A percentile compares a stretch with the other conserved stretches of the same genome.
phyloP scores from a whole-genome alignment of 2,888 invertebrate species.

The Caenorhabditis doughertyi region DNA sequence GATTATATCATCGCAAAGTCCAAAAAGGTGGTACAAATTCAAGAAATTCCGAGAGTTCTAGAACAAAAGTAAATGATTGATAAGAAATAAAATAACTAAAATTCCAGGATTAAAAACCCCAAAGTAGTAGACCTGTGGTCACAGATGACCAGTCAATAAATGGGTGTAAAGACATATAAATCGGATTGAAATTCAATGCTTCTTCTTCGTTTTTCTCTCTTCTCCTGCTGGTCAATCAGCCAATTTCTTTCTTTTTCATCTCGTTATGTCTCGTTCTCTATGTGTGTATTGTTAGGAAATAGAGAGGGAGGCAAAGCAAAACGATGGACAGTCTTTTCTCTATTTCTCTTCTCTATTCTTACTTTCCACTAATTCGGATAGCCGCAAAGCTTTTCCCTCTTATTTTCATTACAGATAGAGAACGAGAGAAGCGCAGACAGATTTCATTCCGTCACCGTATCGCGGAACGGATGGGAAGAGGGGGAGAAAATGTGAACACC shows the following conservation, averaged over 20 bases:
- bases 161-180: constrained; percentile 27
- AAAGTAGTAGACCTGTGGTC: not conserved
- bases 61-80: not conserved
- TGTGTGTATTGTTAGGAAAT: constrained; percentile 22
- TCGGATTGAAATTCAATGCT: constrained; percentile 53
- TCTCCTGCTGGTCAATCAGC: constrained; percentile 24
- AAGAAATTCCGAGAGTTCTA: too few relatives aligned
- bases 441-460: not conserved
- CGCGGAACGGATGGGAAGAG: constrained; percentile 17
- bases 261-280: not conserved
- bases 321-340: constrained; percentile 9
- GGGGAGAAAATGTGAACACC: not conserved
- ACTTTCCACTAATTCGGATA: constrained; percentile 26
- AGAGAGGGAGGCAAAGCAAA: constrained; percentile 14
- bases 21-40: too few relatives aligned
- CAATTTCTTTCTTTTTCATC: constrained; percentile 12
- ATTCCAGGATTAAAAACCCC: not conserved
- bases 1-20: too few relatives aligned
- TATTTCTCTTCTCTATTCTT: not conserved
- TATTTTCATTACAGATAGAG: not conserved
- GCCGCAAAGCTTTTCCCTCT: constrained; percentile 28
- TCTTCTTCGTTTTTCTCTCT: too few relatives aligned
- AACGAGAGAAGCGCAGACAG: not conserved
- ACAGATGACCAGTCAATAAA: constrained; percentile 27
- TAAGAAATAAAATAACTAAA: not conserved